These are phyloP conservation scores for Brotula barbata DNA, from an alignment of 2,797 vertebrate genomes.

Conservation along the genomic window DNA sequence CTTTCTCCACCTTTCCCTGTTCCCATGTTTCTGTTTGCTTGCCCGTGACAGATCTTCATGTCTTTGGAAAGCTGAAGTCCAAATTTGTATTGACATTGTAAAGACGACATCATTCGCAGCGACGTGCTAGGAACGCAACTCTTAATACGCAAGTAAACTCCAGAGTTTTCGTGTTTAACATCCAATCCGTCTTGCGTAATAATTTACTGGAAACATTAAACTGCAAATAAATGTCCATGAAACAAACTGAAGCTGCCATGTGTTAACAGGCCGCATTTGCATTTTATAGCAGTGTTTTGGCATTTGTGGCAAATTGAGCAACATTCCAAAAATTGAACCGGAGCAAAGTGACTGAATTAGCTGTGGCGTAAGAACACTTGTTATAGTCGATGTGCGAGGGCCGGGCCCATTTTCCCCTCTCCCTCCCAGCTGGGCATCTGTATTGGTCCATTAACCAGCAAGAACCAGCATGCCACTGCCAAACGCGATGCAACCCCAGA, in stretches of 20 bases:
- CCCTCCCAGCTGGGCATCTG: constrained; percentile 54
- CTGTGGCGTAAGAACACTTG: constrained; percentile 4
- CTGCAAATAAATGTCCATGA: background rate
- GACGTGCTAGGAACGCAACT: background rate
- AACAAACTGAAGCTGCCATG: background rate
- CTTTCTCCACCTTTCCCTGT: constrained; percentile 14
- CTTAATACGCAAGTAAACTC: background rate
- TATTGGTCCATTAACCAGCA: constrained; percentile 60
- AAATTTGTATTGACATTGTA: background rate
- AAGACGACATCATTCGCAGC: background rate
- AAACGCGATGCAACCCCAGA: constrained; percentile 24
- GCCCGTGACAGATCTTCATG: constrained; percentile 25
- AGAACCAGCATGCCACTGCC: constrained; percentile 32
- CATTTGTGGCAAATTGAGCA: background rate
- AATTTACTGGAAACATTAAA: background rate
- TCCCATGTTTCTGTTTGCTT: constrained; percentile 35
- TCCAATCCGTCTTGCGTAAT: background rate
- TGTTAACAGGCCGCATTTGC: background rate
- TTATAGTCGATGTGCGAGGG: constrained; percentile 16
- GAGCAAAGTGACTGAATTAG: constrained; percentile 19
- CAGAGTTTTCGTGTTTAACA: background rate
- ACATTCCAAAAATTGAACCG: constrained; percentile 1
- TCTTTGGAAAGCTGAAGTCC: constrained; percentile 7
- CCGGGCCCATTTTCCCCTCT: constrained; percentile 39
- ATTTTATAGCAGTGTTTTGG: background rate